Base-by-base conservation (phyloP, 2,888 invertebrate genomes). In the Caenorhabditis parvicauda region DNA sequence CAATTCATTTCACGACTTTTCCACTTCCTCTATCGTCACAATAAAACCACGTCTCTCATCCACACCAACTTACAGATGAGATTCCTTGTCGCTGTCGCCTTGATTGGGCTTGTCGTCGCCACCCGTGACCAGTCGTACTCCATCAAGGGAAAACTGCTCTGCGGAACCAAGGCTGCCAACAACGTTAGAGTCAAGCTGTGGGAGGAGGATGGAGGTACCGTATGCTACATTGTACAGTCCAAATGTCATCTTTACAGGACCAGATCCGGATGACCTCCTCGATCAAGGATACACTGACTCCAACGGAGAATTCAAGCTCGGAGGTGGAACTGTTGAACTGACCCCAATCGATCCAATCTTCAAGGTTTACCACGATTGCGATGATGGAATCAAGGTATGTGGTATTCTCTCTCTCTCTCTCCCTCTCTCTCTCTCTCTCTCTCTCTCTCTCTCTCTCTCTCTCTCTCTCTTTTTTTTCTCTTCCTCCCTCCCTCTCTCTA, bases 271-370 rank as follows among this genome's bases (percentile, higher is more conserved):
- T 44, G 72, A 72, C 45, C 55, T 72, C 4, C 62, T 72, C 24
- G 70, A 72, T 37, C 57, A 63, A 22, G 63, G 64, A 0, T 60
- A 65, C 52, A 68, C 72, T 7, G 63, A 72, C 42, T 48, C 38
- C 9, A 56, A 62, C 21, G 72, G 72, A n/a, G 50, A 58, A 2
- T 68, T 70, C 45, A 37, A 24, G 6, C 25, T 64, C 32, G 27
- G 49, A 19, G 70, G 67, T 25, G 62, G 59, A 29, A 70, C 69
- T 6, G 59, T 65, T 12, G 72, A 72, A 45, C 38, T 72, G 50
- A 72, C 72, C 7, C 62, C 63, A 27, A 70, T 70, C 54, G 72
- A 72, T 46, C 70, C 70, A 29, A 56, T 68, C 25, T 57, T 72
- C 58, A 65, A 68, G 43, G 60, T 66, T 12, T 64, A 64, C 42